Base-by-base conservation (phyloP, 2,113 vertebrate species). In the Salminus brasiliensis region DNA sequence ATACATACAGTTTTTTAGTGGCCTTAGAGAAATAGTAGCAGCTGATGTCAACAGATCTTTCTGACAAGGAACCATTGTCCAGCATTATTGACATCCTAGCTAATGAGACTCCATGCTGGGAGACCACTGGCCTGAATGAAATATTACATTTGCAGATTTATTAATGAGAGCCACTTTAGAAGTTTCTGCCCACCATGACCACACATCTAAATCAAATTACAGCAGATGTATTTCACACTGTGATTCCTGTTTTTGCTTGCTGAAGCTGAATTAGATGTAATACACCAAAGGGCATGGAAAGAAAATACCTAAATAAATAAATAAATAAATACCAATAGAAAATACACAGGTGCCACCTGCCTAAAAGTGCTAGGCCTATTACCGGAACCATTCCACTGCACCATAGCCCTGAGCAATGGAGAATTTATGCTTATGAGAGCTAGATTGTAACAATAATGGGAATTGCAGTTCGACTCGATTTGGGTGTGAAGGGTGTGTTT, bases 341-440 rank as follows among this genome's bases (percentile, higher is more conserved):
- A n/a, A n/a, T n/a, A n/a, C 12, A 23, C 45, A 16, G 13, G 16
- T 8, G 11, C 39, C 21, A 62, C 60, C 55, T 62, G 66, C 53
- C 39, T 60, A 45, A 36, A 29, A 32, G 6, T 72, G 41, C n/a
- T 45, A 41, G 77, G 30, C 70, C 43, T 53, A 52, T 30, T 52
- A 59, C 71, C 47, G 30, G 68, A 83, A 68, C 62, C 63, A 78
- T 78, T 52, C 49, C 32, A 53, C 29, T 23, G 63, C 36, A 30
- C 70, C 29, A 12, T 63, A 67, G 53, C 75, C 57, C 45, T 57
- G 59, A 72, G 76, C 43, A 68, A 63, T 21, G 10, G 25, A 66
- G 32, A 60, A 47, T 57, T 62, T 45, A 74, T 36, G 78, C 69
- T 79, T 79, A 82, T 74, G 41, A 78, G 59, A 79, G 62, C 53